phyloP scores from a whole-genome alignment of 2,113 vertebrate genomes.

The Gavialis gangeticus region DNA sequence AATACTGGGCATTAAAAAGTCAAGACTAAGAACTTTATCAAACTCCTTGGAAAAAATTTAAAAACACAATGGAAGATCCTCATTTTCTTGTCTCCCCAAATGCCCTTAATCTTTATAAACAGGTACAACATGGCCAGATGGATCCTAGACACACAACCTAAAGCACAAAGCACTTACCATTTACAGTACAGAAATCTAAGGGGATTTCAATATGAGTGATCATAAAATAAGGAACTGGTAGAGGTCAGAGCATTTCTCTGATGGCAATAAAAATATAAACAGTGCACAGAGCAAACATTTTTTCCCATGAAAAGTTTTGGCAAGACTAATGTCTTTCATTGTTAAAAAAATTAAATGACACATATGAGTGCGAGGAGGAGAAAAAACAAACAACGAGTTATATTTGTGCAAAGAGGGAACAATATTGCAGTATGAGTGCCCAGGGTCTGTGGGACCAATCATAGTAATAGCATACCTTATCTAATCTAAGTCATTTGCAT shows the following conservation, averaged over 20 bases:
- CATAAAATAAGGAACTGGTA: not conserved
- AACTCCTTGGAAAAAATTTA: not conserved
- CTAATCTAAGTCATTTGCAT: not conserved
- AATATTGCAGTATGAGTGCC: not conserved
- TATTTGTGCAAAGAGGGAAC: not conserved
- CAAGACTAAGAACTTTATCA: too few relatives aligned
- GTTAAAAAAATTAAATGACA: not conserved
- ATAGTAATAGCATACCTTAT: not conserved
- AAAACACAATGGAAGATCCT: not conserved
- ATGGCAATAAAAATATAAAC: constrained; percentile 20
- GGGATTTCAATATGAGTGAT: not conserved
- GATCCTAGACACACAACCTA: not conserved
- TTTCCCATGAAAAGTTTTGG: not conserved
- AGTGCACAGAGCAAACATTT: not conserved
- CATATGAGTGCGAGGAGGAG: not conserved
- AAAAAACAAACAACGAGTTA: not conserved
- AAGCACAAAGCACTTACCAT: constrained; percentile 33
- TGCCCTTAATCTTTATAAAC: constrained; percentile 39
- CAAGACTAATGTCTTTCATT: not conserved
- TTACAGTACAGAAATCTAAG: constrained; percentile 33
- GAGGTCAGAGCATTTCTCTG: not conserved
- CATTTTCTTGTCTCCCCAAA: not conserved
- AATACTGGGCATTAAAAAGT: not conserved
- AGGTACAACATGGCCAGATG: not conserved
- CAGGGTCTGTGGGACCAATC: not conserved